Evolutionary conservation across 2,113 vertebrate species (phyloP).

Genomic region (Sterrhoptilus dennistouni): DNA sequence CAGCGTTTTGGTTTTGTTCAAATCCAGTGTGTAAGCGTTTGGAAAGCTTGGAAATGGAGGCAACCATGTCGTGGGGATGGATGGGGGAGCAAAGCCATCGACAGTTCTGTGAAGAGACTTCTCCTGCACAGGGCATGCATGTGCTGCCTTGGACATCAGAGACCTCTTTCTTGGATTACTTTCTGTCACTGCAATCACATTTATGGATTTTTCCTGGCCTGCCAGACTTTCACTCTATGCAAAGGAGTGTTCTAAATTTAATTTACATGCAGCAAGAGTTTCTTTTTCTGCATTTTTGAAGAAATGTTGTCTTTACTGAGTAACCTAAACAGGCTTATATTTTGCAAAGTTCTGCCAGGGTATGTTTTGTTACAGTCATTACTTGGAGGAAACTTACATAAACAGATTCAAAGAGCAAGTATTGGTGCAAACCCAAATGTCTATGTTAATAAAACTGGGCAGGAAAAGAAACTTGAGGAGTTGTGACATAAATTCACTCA

Average conservation of each 20-base stretch:
- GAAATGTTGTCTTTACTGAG: neutral
- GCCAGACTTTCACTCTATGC: neutral
- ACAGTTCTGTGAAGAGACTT: neutral
- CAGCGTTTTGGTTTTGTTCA: neutral
- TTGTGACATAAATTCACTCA: neutral
- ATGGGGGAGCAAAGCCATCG: neutral
- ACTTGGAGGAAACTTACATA: neutral
- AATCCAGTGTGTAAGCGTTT: neutral
- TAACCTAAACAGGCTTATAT: neutral
- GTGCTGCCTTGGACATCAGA: neutral
- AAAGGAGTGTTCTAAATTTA: slow-evolving; percentile 30
- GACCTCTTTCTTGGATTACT: neutral
- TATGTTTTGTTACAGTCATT: neutral
- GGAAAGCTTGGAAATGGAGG: neutral
- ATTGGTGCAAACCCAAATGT: neutral
- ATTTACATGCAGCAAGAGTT: neutral
- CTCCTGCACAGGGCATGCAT: neutral
- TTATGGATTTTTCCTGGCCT: slow-evolving; percentile 6
- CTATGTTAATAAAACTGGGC: neutral
- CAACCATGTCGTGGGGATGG: neutral
- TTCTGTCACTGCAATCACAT: neutral
- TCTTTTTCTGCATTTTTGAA: neutral
- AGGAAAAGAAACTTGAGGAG: neutral
- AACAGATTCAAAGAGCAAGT: neutral
- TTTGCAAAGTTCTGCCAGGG: neutral